Base-by-base conservation (phyloP, 2,888 invertebrate species). In the Scaptomyza polygonia region DNA sequence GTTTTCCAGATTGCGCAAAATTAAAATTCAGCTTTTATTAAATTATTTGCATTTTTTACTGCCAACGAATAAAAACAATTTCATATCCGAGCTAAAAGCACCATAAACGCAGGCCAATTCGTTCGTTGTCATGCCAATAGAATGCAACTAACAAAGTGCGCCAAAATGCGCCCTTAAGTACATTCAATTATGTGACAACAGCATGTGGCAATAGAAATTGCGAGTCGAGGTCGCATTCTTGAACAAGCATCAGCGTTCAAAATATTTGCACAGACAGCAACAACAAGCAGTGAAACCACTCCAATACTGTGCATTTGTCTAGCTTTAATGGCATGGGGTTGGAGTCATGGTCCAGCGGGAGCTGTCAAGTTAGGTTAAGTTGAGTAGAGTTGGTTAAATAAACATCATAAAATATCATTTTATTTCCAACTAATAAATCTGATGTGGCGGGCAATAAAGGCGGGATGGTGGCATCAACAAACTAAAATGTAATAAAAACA, bases 341-440 rank as follows among this genome's bases (percentile, higher is more conserved):
- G 3, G 25, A 5, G 5, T 5, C 25, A 11, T 11, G 18, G 39
- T 39, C 2, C 12, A 8, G 11, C n/a, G 39, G 39, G 39, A 27
- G 34, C 25, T 51, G 32, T 5, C 40, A 6, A 63, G 42, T 21
- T 25, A n/a, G 16, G 16, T 27, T 27, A 25, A 56, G 36, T 62
- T 27, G 66, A 48, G 43, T 18, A 16, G 45, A 43, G 63, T 62
- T 53, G 56, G 44, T 63, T 68, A 70, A 77, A 80, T 79, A 79
- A 86, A 85, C 67, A 73, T 57, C 84, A 72, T 77, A 67, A 83
- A 87, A 79, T 74, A 85, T 79, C 74, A 83, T 87, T 85, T 87
- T 71, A 75, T 78, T 63, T 72, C 61, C 63, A 69, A 58, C 72
- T 76, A 79, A 85, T 83, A 87, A 84, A 84, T 82, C 86, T 79